Percentiles rank a stretch among this genome's conserved stretches.
These are phyloP conservation scores for Miniopterus natalensis DNA, from an alignment of 2,113 vertebrate genomes.

Conservation along the genomic window DNA sequence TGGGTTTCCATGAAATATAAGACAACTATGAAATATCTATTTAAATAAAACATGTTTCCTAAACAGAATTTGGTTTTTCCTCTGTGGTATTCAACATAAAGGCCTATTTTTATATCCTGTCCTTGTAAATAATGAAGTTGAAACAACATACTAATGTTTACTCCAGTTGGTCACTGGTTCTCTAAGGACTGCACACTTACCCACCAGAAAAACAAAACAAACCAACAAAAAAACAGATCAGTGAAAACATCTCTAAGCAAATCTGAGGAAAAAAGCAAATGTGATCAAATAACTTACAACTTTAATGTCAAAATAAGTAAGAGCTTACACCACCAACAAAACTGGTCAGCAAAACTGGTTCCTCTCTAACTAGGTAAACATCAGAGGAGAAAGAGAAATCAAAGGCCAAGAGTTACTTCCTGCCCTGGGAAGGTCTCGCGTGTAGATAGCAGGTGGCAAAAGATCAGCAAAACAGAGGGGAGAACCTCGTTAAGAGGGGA, in stretches of 20 bases:
- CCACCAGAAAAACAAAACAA: background rate
- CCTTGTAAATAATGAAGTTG: background rate
- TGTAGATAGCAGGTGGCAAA: background rate
- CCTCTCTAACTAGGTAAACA: slow-evolving; percentile 54
- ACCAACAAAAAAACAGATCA: background rate
- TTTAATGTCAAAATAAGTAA: slow-evolving; percentile 22
- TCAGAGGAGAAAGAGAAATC: background rate
- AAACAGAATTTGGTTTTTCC: background rate
- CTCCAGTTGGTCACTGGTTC: background rate
- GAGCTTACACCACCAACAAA: background rate
- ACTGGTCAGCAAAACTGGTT: background rate
- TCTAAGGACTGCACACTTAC: background rate
- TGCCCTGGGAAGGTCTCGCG: slow-evolving; percentile 2
- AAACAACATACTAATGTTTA: background rate
- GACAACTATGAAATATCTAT: background rate
- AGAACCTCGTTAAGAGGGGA: background rate
- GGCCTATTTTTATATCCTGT: background rate
- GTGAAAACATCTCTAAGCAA: background rate
- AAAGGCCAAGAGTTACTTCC: slow-evolving; percentile 47
- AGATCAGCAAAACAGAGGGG: slow-evolving; percentile 19
- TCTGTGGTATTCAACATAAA: background rate
- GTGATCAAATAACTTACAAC: background rate
- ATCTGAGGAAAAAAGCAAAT: background rate
- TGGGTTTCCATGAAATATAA: background rate
- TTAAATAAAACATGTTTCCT: slow-evolving; percentile 20